Base-by-base conservation (phyloP, 1,140 invertebrate species). In the Cyclina sinensis region DNA sequence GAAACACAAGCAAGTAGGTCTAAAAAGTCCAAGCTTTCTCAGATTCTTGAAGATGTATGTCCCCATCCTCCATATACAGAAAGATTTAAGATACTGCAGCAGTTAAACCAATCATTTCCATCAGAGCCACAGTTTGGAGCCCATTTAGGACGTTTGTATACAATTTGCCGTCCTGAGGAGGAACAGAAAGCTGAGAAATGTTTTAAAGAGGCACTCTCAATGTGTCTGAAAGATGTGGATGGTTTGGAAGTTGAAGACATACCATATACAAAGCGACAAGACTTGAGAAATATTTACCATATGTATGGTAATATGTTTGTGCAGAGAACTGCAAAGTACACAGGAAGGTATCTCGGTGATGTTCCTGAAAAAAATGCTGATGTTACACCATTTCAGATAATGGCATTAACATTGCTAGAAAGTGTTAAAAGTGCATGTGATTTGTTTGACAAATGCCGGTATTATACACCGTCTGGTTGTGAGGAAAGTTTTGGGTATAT, bases 81-180 rank as follows among this genome's bases (percentile, higher is more conserved):
- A 51, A 32, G 89, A 11, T 84, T 90, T n/a, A 21, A 82, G 1
- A 83, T 91, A 43, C 51, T 90, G 7, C 24, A 90, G 37, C 73
- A 78, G 51, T 65, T 91, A 18, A 79, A 70, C 0, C n/a, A 86
- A 43, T 82, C 76, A 16, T 91, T 90, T 83, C 89, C 90, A 48
- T 57, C 51, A 21, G 89, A 85, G 35, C 48, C 80, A 27, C 86
- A 86, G 18, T 90, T 91, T 24, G 48, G 84, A n/a, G 86, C 89
- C 16, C 90, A 91, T 39, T 78, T 91, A 14, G 90, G 90, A 0
- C 70, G 90, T 4, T 81, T 91, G 43, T 91, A 90, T 68, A 51
- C 80, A 21, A 68, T 79, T 21, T 91, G 82, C 62, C 43, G 78
- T 78, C 89, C 90, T 21, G 89, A 90, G 48, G 81, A 90, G 43